phyloP scores from a whole-genome alignment of 2,113 vertebrate species.

The Donacobius atricapilla region DNA sequence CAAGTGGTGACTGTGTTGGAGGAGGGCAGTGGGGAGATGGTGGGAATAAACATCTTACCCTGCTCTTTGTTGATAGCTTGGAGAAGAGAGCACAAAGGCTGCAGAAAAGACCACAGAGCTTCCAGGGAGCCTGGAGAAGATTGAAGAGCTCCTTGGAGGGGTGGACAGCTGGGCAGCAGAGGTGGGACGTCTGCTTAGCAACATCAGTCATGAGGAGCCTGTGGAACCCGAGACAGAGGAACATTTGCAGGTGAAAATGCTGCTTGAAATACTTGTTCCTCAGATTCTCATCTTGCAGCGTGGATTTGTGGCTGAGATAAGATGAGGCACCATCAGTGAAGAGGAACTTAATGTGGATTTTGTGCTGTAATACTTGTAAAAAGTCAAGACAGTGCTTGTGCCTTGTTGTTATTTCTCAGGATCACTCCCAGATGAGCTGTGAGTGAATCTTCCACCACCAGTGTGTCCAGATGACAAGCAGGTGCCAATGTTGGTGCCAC shows the following conservation, averaged over 20 bases:
- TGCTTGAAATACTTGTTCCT: not conserved
- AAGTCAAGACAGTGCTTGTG: not conserved
- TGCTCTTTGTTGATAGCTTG: slow-evolving; percentile 40
- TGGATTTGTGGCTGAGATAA: not conserved
- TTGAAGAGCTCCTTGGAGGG: slow-evolving; percentile 31
- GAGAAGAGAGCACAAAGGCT: not conserved
- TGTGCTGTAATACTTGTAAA: not conserved
- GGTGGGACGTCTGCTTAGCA: not conserved
- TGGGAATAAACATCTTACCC: not conserved
- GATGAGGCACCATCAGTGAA: not conserved
- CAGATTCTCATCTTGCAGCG: not conserved
- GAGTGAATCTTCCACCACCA: not conserved
- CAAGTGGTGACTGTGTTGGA: not conserved
- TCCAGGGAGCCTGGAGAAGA: slow-evolving; percentile 1
- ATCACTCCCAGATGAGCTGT: not conserved
- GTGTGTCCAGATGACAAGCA: not conserved
- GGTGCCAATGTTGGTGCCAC: not conserved
- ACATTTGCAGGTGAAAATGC: slow-evolving; percentile 61
- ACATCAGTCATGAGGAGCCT: not conserved
- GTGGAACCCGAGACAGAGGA: not conserved
- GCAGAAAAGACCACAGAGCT: not conserved
- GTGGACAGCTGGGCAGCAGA: slow-evolving; percentile 64
- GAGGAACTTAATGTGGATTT: not conserved
- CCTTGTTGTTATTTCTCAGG: not conserved
- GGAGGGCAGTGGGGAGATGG: not conserved